phyloP scores from a whole-genome alignment of 1,140 invertebrate species.

The Elymnias hypermnestra region DNA sequence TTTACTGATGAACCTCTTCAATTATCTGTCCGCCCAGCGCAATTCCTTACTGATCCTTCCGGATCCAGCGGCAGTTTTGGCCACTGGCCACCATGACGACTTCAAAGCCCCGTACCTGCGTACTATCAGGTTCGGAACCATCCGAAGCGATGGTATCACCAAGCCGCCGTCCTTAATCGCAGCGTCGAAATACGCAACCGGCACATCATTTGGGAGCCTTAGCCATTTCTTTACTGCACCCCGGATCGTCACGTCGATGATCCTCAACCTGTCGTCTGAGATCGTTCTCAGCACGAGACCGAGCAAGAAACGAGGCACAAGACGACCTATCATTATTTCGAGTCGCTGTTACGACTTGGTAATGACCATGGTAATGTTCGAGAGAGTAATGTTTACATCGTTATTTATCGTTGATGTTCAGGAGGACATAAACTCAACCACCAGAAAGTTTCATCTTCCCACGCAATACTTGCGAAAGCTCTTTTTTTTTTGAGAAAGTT shows the following conservation, averaged over 20 bases:
- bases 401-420: conserved; percentile 2
- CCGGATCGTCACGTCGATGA: conserved; percentile 34
- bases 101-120: background rate
- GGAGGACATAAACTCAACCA: conserved; percentile 3
- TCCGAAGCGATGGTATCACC: conserved; percentile 12
- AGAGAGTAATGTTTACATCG: conserved; percentile 13
- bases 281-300: conserved; percentile 28
- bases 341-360: conserved; percentile 20
- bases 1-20: conserved; percentile 6
- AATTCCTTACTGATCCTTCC: conserved; percentile 8
- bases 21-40: conserved; percentile 13
- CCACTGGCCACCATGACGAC: background rate
- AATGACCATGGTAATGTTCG: conserved; percentile 28
- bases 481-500: conserved; percentile 29
- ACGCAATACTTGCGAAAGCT: no score
- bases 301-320: conserved; percentile 40
- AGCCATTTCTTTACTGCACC: conserved; percentile 35
- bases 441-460: background rate
- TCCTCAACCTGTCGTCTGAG: conserved; percentile 24
- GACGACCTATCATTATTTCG: conserved; percentile 24
- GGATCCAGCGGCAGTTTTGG: conserved; percentile 7
- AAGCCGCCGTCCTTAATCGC: conserved; percentile 32
- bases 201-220: conserved; percentile 39
- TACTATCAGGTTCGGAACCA: background rate
- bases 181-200: conserved; percentile 44